Conservation (phyloP, 1,140 invertebrate species). For the Caenorhabditis tropicalis region DNA sequence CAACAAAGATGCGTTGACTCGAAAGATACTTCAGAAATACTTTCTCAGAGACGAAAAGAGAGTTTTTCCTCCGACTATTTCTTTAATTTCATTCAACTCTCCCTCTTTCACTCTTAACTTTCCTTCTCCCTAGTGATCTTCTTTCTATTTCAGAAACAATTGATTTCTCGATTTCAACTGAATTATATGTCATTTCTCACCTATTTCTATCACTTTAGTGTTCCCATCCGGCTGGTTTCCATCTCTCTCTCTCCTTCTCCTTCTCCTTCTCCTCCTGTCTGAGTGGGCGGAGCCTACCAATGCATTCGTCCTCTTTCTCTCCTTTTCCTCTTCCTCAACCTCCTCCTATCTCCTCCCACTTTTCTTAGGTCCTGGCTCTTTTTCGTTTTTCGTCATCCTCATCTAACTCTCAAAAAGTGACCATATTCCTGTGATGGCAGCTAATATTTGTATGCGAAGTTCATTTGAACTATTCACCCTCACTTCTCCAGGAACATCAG, state of each 20-base stretch:
- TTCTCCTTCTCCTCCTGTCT: neutral
- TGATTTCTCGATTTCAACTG: too few species aligned
- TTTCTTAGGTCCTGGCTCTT: neutral
- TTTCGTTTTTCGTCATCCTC: neutral
- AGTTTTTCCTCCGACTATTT: too few species aligned
- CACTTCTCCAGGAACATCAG: neutral
- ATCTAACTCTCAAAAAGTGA: neutral
- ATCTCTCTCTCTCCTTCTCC: neutral
- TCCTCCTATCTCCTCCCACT: neutral
- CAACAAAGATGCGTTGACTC: too few species aligned
- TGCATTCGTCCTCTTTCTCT: neutral
- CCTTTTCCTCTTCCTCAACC: neutral
- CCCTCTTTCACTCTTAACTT: neutral
- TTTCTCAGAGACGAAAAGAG: too few species aligned
- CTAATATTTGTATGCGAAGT: neutral
- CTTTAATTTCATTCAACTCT: neutral
- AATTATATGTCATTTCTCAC: too few species aligned
- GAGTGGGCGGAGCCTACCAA: too few species aligned
- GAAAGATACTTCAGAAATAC: too few species aligned
- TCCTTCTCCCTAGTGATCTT: too few species aligned
- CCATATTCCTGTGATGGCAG: neutral
- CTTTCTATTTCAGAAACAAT: too few species aligned
- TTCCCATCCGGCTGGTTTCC: slow-evolving; percentile 1
- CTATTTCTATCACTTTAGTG: neutral
- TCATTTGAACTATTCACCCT: neutral